These are phyloP conservation scores for Heteronetta atricapilla DNA, from an alignment of 2,113 vertebrate species.

Conservation along the genomic window DNA sequence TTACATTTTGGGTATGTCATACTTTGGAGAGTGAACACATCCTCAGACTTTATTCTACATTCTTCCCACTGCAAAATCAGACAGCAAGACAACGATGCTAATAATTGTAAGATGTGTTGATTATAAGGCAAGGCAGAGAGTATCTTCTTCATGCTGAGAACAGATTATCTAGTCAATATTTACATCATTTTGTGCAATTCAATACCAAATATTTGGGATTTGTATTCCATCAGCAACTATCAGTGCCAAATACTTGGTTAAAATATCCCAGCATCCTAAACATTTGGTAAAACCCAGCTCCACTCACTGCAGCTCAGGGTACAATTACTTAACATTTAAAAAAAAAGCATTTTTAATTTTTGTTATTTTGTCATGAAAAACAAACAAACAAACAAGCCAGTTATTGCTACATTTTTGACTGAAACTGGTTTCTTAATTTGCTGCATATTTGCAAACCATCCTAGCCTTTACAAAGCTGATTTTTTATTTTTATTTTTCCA, in stretches of 20 bases:
- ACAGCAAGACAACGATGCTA: fast-evolving
- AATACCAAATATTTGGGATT: conserved; percentile 3
- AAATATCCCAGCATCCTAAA: not conserved
- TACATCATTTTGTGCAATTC: not conserved
- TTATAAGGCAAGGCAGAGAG: not conserved
- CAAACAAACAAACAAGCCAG: not conserved
- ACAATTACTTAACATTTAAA: not conserved
- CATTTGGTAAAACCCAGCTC: not conserved
- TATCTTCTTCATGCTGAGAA: not conserved
- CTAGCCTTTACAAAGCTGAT: not conserved
- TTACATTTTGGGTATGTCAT: not conserved
- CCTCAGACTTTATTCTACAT: not conserved
- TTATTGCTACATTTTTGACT: fast-evolving
- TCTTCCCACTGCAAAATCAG: not conserved
- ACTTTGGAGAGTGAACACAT: not conserved
- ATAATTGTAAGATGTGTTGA: not conserved
- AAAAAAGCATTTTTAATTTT: not conserved
- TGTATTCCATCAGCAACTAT: not conserved
- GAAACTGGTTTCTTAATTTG: not conserved
- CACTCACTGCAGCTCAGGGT: not conserved
- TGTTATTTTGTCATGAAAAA: not conserved
- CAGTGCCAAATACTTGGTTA: conserved; percentile 6
- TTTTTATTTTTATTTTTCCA: not conserved
- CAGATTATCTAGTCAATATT: not conserved
- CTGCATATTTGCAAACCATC: not conserved